Base-by-base conservation (phyloP, 1,140 invertebrate species). In the Pachyrhynchus sulphureomaculatus region DNA sequence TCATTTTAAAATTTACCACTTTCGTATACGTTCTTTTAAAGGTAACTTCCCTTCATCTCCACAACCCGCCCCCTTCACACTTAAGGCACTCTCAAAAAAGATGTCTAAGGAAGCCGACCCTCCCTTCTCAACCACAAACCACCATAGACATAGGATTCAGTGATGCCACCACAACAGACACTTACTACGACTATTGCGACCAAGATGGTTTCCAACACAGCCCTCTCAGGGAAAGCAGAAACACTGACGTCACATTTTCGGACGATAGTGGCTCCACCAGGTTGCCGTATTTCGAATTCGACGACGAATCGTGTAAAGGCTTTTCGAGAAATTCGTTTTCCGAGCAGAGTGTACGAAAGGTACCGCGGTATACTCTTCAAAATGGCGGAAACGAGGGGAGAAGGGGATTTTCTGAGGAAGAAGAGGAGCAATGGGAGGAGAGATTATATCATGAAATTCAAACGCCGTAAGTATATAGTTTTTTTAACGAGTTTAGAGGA, bases 201-300 rank as follows among this genome's bases (percentile, higher is more conserved):
- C 53, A 58, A 24, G 21, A 65, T 49, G 63, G 45, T 3, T 57
- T 58, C 13, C 41, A 58, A 12, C 64, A 62, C 29, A 64, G 52
- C 34, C 62, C 54, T 2, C 48, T 60, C 10, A 57, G 64, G 15
- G 66, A 70, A 15, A 62, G 58, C 34, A 37, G 62, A 21, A 60
- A 64, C 33, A 66, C 61, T 2, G 61, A 64, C 33, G 63, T 62
- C 20, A 58, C 54, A 3, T 67, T 68, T 42, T 71, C 69, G 0
- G 72, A 72, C 21, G 69, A 72, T 34, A 72, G 69, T 18, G 72
- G 64, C 18, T 71, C 70, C 13, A 67, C 69, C 2, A 64, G 64
- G 34, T 36, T 75, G 23, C 72, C 72, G 0, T 68, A 70, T 44
- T 70, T 66, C 41, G 72, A 73, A 24, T 71, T 66, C 32, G 73